Conservation (phyloP, 2,113 vertebrate species). For the Apodemus speciosus region DNA sequence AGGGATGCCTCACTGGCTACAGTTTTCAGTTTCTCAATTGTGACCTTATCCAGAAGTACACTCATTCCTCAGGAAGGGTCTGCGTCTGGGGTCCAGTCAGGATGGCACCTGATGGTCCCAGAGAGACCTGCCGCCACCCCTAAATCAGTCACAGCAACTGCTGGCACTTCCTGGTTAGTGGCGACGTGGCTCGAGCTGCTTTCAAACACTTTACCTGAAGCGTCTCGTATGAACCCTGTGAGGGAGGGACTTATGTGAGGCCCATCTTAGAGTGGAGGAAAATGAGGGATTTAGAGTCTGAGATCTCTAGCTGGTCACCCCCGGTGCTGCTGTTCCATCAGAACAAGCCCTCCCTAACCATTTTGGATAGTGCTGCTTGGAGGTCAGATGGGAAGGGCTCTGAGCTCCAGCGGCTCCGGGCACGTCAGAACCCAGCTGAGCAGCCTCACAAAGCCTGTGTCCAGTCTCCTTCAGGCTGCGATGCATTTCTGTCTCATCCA, state of each 20-base stretch:
- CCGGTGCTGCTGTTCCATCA: neutral
- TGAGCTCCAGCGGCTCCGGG: neutral
- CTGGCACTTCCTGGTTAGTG: neutral
- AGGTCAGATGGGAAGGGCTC: neutral
- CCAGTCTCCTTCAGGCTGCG: neutral
- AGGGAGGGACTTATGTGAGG: neutral
- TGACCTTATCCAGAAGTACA: neutral
- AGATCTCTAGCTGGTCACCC: neutral
- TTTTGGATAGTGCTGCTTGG: too few species aligned
- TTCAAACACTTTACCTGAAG: too few species aligned
- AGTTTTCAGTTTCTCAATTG: neutral
- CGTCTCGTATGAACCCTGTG: neutral
- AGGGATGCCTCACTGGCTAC: neutral
- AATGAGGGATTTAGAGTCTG: neutral
- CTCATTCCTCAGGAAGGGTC: neutral
- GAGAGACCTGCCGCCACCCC: neutral
- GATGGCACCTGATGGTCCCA: neutral
- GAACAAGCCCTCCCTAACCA: neutral
- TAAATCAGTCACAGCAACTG: too few species aligned
- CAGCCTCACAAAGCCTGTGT: neutral
- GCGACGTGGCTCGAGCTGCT: neutral
- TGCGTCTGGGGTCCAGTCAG: neutral
- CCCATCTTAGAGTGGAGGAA: neutral
- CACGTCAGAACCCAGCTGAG: neutral
- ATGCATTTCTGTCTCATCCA: accelerated